Evolutionary conservation across 1,140 invertebrate species (phyloP).

Genomic region (Pectinophora gossypiella): DNA sequence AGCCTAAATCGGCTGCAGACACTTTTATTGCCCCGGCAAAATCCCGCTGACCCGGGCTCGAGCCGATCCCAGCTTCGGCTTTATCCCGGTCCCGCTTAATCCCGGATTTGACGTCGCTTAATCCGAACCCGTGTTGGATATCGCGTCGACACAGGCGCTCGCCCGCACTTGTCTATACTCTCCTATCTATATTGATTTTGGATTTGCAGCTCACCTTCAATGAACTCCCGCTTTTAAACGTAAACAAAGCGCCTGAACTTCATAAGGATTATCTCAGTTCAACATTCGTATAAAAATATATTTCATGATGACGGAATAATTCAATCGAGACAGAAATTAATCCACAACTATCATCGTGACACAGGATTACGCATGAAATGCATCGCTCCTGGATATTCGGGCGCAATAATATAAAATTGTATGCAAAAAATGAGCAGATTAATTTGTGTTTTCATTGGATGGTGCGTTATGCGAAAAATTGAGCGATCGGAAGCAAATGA

Average conservation of each 20-base stretch:
- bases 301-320: slow-evolving; percentile 62
- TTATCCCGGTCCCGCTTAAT: slow-evolving; percentile 66
- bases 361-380: slow-evolving; percentile 60
- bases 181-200: slow-evolving; percentile 62
- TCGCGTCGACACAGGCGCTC: slow-evolving; percentile 67
- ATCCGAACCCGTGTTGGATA: slow-evolving; percentile 74
- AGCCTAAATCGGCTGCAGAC: slow-evolving; percentile 73
- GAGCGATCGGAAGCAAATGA: slow-evolving; percentile 56
- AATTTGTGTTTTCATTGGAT: slow-evolving; percentile 71
- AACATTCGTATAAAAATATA: slow-evolving; percentile 24
- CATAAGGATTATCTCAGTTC: slow-evolving; percentile 25
- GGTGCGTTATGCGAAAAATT: slow-evolving; percentile 73
- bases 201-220: slow-evolving; percentile 43
- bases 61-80: slow-evolving; percentile 43
- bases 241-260: slow-evolving; percentile 33
- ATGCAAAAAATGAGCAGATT: slow-evolving; percentile 73
- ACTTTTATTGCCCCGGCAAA: slow-evolving; percentile 74
- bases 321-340: slow-evolving; percentile 58
- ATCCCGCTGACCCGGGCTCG: slow-evolving; percentile 67
- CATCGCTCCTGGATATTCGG: slow-evolving; percentile 60
- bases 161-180: slow-evolving; percentile 42
- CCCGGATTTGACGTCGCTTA: slow-evolving; percentile 74
- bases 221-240: slow-evolving; percentile 20
- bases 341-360: slow-evolving; percentile 64
- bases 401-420: slow-evolving; percentile 70